These are phyloP conservation scores for Diadema setosum DNA, from an alignment of 35 echinoderm and acorn worm genomes.

Conservation along the genomic window DNA sequence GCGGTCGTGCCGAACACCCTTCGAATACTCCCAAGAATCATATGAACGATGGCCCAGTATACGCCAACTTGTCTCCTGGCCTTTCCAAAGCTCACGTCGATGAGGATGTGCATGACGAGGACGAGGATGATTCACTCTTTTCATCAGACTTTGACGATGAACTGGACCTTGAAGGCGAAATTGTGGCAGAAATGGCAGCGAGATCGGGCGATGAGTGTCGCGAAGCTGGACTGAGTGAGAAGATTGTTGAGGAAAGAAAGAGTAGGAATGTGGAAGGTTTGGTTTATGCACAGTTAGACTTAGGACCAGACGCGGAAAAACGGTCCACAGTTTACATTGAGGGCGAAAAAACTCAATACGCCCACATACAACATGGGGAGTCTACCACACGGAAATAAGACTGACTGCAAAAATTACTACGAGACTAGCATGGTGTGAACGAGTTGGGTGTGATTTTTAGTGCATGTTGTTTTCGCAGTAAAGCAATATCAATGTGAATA, in stretches of 20 bases:
- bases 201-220: not conserved
- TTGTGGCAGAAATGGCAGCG: not conserved
- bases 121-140: not conserved
- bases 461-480: no score
- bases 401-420: no score
- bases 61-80: not conserved
- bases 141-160: slow-evolving; percentile 7
- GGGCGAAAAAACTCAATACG: slow-evolving; percentile 11
- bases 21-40: not conserved
- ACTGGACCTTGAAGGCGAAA: slow-evolving; percentile 1
- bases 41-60: not conserved
- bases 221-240: not conserved
- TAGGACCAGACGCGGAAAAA: not conserved
- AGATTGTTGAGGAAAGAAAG: not conserved
- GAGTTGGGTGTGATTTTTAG: no score
- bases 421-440: no score
- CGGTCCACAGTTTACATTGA: not conserved
- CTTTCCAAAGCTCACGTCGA: not conserved
- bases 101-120: not conserved
- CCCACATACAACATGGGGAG: not conserved
- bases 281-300: slow-evolving; percentile 4
- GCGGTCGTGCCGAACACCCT: not conserved
- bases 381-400: not conserved
- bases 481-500: no score
- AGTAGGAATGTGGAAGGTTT: not conserved